phyloP scores from a whole-genome alignment of 2,113 vertebrate species.

The Paradoxurus hermaphroditus region DNA sequence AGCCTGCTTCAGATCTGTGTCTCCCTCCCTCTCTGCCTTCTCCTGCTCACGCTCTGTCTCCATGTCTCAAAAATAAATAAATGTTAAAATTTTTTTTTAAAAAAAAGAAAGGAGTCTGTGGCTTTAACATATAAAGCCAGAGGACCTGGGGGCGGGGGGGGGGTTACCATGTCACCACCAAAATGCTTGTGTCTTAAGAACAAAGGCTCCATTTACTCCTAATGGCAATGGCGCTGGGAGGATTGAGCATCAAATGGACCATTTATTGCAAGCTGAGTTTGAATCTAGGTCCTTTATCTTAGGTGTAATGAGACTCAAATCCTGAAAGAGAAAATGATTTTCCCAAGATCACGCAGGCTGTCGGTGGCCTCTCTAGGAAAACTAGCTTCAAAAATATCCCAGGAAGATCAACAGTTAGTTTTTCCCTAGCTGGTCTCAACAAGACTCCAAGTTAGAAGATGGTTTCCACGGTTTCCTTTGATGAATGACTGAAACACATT shows the following conservation, averaged over 20 bases:
- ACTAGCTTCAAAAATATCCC: neutral
- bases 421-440: neutral
- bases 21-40: too few relatives aligned
- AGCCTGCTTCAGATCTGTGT: too few relatives aligned
- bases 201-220: neutral
- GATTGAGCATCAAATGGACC: too few relatives aligned
- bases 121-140: neutral
- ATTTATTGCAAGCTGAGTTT: neutral
- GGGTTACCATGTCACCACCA: neutral
- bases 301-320: neutral
- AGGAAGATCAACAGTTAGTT: neutral
- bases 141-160: accelerated
- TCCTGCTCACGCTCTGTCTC: too few relatives aligned
- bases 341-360: neutral
- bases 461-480: neutral
- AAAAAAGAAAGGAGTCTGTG: neutral
- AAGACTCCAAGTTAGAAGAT: neutral
- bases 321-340: neutral
- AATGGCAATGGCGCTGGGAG: neutral
- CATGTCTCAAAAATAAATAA: too few relatives aligned
- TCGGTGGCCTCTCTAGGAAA: neutral
- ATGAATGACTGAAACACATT: neutral
- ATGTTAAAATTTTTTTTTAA: too few relatives aligned
- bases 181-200: neutral
- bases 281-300: neutral